Percentiles rank a stretch among this genome's conserved stretches.
Evolutionary conservation across 1,140 invertebrate species (phyloP).

Genomic region (Trachymyrmex septentrionalis): DNA sequence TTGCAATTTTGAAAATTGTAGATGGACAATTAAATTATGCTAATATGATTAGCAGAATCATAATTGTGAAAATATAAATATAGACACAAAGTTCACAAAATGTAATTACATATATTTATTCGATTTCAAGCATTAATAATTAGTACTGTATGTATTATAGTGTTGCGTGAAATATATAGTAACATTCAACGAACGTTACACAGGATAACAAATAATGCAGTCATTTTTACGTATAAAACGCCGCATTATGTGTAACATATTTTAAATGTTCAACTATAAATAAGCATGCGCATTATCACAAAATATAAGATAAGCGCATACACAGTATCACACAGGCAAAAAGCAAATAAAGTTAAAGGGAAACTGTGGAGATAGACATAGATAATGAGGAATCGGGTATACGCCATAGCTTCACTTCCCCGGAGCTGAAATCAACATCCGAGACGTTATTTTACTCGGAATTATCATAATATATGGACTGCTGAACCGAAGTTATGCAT

Average conservation of each 20-base stretch:
- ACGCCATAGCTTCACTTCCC: conserved; percentile 86
- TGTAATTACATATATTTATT: conserved; percentile 3
- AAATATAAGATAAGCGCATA: conserved; percentile 74
- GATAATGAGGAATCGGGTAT: conserved; percentile 85
- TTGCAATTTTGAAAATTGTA: conserved; percentile 13
- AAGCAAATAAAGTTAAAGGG: conserved; percentile 83
- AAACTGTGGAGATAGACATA: conserved; percentile 86
- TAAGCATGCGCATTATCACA: conserved; percentile 68
- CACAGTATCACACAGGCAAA: conserved; percentile 73
- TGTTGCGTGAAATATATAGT: not conserved
- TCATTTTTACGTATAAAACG: too few relatives aligned
- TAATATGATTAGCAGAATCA: not conserved
- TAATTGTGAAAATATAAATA: conserved; percentile 5
- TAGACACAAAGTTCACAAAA: not conserved
- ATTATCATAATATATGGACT: not conserved
- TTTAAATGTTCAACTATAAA: conserved; percentile 25
- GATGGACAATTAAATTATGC: not conserved
- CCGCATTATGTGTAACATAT: conserved; percentile 7
- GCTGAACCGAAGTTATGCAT: conserved; percentile 62
- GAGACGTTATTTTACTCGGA: conserved; percentile 77
- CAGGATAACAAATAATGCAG: not conserved
- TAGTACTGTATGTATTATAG: not conserved
- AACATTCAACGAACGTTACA: conserved; percentile 14
- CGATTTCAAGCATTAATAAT: not conserved
- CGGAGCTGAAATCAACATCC: conserved; percentile 86